Percentiles rank a stretch among this genome's conserved stretches.
These are phyloP conservation scores for Tamandua tetradactyla DNA, from an alignment of 2,797 vertebrate genomes.

Conservation along the genomic window DNA sequence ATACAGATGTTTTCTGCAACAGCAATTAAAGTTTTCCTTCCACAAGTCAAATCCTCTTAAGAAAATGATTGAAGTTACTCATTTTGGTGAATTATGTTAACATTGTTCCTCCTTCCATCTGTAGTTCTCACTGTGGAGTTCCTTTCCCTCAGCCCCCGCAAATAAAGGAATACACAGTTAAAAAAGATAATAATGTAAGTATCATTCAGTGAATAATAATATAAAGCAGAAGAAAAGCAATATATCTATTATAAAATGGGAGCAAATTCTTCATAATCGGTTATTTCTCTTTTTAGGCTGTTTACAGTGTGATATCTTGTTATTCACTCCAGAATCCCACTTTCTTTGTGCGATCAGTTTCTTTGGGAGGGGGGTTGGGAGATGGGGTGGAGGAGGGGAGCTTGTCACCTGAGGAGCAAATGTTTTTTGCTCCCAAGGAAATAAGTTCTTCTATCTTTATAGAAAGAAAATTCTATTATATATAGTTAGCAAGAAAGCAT, in stretches of 20 bases:
- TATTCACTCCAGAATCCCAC: constrained; percentile 79
- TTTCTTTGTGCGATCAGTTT: constrained; percentile 74
- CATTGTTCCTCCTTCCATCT: no score
- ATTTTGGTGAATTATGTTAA: no score
- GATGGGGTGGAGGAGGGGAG: no score
- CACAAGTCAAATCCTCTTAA: no score
- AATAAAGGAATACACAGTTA: no score
- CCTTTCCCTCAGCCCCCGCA: no score
- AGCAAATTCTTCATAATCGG: constrained; percentile 67
- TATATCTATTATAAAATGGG: constrained; percentile 56
- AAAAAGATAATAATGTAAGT: no score
- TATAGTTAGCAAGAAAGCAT: constrained; percentile 75
- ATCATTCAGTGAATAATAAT: constrained; percentile 13
- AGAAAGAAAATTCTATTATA: constrained; percentile 79
- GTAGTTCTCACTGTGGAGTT: no score
- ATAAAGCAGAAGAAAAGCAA: constrained; percentile 69
- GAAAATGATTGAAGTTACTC: no score
- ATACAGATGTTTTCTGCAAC: no score
- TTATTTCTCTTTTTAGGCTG: constrained; percentile 63
- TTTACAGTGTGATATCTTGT: constrained; percentile 76
- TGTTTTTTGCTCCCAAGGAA: constrained; percentile 82
- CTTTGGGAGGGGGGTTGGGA: constrained; percentile 75
- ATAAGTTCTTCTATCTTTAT: constrained; percentile 82
- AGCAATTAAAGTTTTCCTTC: no score
- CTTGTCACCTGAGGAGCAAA: constrained; percentile 78